Percentiles rank a stretch among this genome's conserved stretches.
These are phyloP conservation scores for Drosophila macrothrix DNA, from an alignment of 2,888 invertebrate genomes.

Conservation along the genomic window DNA sequence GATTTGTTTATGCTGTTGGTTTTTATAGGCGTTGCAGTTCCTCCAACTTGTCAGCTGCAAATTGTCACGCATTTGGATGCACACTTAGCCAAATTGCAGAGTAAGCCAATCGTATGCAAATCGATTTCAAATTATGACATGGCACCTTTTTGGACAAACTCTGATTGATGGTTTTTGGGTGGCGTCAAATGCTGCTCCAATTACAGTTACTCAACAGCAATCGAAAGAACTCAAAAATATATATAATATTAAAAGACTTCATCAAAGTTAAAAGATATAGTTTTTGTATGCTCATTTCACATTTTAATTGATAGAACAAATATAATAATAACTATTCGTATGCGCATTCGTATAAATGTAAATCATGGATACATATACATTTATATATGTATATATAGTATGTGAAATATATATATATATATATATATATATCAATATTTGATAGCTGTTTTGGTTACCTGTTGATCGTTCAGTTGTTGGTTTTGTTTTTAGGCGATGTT, in stretches of 20 bases:
- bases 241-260: neutral
- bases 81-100: constrained; percentile 57
- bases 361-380: constrained; percentile 19
- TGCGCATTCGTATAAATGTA: constrained; percentile 40
- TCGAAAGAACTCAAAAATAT: neutral
- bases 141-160: constrained; percentile 13
- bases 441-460: constrained; percentile 38
- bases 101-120: constrained; percentile 31
- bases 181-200: neutral
- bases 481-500: constrained; percentile 17
- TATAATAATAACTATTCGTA: constrained; percentile 53
- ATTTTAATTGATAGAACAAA: constrained; percentile 62
- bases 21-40: constrained; percentile 50
- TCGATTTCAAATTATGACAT: constrained; percentile 14
- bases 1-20: neutral
- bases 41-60: constrained; percentile 31
- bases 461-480: constrained; percentile 67
- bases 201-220: neutral
- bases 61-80: constrained; percentile 55
- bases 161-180: constrained; percentile 12
- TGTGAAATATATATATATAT: constrained; percentile 17
- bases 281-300: constrained; percentile 43
- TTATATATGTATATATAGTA: constrained; percentile 17
- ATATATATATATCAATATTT: constrained; percentile 30
- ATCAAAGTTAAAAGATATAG: neutral